Percentiles rank a stretch among this genome's conserved stretches.
phyloP scores from a whole-genome alignment of 2,797 vertebrate species.

The Botia almorhae region DNA sequence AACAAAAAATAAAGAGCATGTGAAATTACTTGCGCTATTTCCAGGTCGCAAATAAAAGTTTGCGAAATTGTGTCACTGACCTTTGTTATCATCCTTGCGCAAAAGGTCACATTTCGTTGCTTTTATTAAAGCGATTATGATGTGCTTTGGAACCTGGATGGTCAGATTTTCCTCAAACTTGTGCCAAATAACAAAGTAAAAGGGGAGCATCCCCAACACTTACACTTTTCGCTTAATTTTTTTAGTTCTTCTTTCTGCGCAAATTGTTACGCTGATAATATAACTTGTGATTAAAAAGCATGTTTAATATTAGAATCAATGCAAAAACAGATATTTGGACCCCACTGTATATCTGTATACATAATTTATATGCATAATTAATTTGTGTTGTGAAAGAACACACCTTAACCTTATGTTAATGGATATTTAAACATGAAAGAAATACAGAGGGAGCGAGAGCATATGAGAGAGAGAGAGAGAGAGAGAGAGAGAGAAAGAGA shows the following conservation, averaged over 20 bases:
- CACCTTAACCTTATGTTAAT: no score
- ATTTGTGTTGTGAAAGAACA: no score
- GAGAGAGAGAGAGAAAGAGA: no score
- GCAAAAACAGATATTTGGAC: no score
- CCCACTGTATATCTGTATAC: no score
- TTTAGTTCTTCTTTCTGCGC: no score
- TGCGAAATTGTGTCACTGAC: background rate
- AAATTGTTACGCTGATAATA: no score
- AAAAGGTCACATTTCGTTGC: background rate
- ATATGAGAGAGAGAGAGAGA: background rate
- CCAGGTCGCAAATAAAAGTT: background rate
- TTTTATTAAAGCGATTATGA: background rate
- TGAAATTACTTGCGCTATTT: background rate
- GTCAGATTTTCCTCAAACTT: background rate
- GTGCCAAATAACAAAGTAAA: background rate
- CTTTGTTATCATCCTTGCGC: background rate
- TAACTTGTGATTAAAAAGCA: no score
- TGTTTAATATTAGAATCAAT: no score
- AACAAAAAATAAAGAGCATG: background rate
- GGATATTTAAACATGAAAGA: conserved; percentile 7
- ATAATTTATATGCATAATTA: no score
- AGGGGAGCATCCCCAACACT: background rate
- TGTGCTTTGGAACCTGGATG: background rate
- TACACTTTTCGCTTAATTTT: no score
- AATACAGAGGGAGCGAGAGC: conserved; percentile 2